A percentile compares a stretch with the other conserved stretches of the same genome.
Conservation (phyloP, 92 coral and sea anemone genomes). For the Porites rus region DNA sequence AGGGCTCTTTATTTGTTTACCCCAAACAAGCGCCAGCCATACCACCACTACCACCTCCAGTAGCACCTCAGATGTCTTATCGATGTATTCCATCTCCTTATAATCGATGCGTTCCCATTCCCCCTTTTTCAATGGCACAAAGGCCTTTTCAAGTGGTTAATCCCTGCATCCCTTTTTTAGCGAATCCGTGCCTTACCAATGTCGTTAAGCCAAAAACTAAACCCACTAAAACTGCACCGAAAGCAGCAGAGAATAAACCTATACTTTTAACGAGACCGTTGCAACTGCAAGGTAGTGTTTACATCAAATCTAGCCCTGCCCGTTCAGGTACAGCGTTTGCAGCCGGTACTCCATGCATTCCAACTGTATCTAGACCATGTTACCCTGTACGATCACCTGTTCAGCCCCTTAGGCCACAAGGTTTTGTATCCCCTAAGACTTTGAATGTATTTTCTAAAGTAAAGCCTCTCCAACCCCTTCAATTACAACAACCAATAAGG, state of each 20-base stretch:
- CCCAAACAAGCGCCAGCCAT: slow-evolving; percentile 30
- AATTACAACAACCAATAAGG: background rate
- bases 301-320: slow-evolving; percentile 35
- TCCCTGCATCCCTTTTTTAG: slow-evolving; percentile 56
- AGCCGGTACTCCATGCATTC: slow-evolving; percentile 11
- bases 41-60: background rate
- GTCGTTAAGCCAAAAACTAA: background rate
- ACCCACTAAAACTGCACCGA: background rate
- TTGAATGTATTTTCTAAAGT: background rate
- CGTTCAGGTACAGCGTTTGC: background rate
- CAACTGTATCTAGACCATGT: slow-evolving; percentile 27
- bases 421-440: background rate
- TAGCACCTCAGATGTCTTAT: background rate
- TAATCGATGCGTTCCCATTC: slow-evolving; percentile 37
- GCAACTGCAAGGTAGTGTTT: slow-evolving; percentile 39
- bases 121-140: slow-evolving; percentile 16
- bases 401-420: slow-evolving; percentile 1
- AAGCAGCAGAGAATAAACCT: background rate
- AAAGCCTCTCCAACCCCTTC: background rate
- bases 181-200: slow-evolving; percentile 34
- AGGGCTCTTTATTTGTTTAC: slow-evolving; percentile 25
- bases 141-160: slow-evolving; percentile 13
- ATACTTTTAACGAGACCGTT: slow-evolving; percentile 42
- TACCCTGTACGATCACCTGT: background rate
- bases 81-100: slow-evolving; percentile 28